Base-by-base conservation (phyloP, 2,797 vertebrate species). In the Poeciliopsis infans region DNA sequence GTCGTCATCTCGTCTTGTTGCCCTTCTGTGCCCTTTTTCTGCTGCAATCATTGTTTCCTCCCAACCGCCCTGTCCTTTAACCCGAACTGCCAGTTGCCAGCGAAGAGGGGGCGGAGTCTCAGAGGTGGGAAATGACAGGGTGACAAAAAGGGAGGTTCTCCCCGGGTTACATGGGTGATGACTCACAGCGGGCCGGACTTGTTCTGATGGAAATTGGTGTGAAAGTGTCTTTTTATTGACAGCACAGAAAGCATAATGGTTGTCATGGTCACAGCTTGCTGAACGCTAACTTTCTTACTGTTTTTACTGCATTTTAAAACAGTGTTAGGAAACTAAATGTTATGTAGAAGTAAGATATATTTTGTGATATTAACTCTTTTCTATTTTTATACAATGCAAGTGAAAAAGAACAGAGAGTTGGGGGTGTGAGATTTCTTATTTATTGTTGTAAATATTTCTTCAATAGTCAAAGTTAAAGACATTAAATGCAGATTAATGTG, bases 41-140 rank as follows among this genome's bases (percentile, higher is more conserved):
- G 72, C 46, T 76, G 77, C 83, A n/a, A 57, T 85, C 83, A 47
- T 85, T 91, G 85, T 89, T 83, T 87, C 36, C 81, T 72, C 75
- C 72, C 79, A 85, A 74, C 76, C 73, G 51, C 25, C 15, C 15
- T 55, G 88, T 68, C 83, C 88, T 92, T 87, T 91, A 89, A 90
- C 90, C 90, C 33, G 18, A 5, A 57, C 87, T 92, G 90, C 76
- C 91, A 93, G 81, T 93, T 90, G 88, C 68, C 72, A 39, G 1
- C 31, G 41, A 80, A 45, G 71, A 25, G 59, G 76, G 74, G 86
- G 81, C 11, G 82, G 78, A 77, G 79, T 66, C 71, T 72, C n/a
- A 3, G 47, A 75, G 74, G 57, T 77, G 74, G 75, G 53, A 31
- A 80, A 80, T 7, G 23, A 86, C 36, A 20, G 79, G 39, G 47